Evolutionary conservation across 2,113 vertebrate genomes (phyloP).

Genomic region (Regulus satrapa): DNA sequence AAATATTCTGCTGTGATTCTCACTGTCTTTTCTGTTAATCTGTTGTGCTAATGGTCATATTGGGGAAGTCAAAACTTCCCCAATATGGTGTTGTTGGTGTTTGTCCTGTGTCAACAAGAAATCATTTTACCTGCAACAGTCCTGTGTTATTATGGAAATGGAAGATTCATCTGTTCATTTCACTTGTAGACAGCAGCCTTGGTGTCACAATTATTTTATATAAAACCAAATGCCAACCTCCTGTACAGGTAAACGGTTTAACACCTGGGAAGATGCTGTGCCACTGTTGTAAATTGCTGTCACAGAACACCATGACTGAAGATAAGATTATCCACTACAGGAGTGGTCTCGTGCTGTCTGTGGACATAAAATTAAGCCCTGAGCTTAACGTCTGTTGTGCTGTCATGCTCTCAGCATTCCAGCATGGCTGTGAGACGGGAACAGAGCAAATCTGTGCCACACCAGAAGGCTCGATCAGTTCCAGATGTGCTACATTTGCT

Average conservation of each 20-base stretch:
- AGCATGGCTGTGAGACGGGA: background rate
- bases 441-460: constrained; percentile 16
- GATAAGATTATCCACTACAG: background rate
- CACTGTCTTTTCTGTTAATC: background rate
- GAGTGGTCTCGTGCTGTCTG: background rate
- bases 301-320: background rate
- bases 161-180: background rate
- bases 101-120: background rate
- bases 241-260: background rate
- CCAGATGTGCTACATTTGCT: constrained; percentile 32
- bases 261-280: background rate
- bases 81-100: too few relatives aligned
- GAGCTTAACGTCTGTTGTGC: background rate
- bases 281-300: background rate
- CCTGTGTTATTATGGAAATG: background rate
- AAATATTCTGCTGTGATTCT: background rate
- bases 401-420: background rate
- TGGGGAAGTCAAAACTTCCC: too few relatives aligned
- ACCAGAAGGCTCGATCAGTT: background rate
- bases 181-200: background rate
- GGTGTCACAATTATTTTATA: background rate
- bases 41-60: background rate
- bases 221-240: background rate
- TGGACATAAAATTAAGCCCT: background rate
- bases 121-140: background rate